Evolutionary conservation across 1,140 invertebrate genomes (phyloP).

Genomic region (Calephelis nemesis): DNA sequence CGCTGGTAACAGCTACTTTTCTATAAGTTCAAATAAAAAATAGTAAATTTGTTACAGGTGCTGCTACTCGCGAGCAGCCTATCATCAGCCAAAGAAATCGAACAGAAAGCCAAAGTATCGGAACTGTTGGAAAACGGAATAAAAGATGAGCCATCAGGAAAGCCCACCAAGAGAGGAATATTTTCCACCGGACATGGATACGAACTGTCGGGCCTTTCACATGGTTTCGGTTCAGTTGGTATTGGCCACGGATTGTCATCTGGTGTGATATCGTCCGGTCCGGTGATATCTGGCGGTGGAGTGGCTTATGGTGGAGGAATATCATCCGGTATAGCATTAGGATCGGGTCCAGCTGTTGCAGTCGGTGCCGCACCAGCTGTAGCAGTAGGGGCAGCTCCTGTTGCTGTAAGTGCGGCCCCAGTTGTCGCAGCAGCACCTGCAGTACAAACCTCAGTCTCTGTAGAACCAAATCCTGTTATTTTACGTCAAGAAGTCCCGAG

Average conservation of each 20-base stretch:
- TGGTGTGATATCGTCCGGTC: constrained; percentile 3
- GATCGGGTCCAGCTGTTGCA: constrained; percentile 24
- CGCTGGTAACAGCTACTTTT: too few species aligned
- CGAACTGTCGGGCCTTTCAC: constrained; percentile 26
- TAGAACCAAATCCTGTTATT: constrained; percentile 80
- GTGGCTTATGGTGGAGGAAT: constrained; percentile 19
- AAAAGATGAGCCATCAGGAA: constrained; percentile 50
- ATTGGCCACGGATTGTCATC: constrained; percentile 23
- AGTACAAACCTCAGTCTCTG: constrained; percentile 78
- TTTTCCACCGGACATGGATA: constrained; percentile 38
- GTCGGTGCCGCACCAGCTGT: constrained; percentile 47
- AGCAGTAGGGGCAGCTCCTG: constrained; percentile 35
- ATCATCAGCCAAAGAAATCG: constrained; percentile 52
- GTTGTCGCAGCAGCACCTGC: constrained; percentile 48
- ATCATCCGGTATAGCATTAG: constrained; percentile 27
- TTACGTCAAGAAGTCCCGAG: constrained; percentile 81
- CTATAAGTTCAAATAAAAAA: neutral
- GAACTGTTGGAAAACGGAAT: constrained; percentile 62
- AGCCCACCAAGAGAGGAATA: constrained; percentile 56
- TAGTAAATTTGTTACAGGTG: constrained; percentile 45
- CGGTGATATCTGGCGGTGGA: constrained; percentile 21
- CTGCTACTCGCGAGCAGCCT: constrained; percentile 57
- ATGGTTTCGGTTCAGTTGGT: constrained; percentile 24
- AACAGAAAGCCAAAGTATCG: constrained; percentile 55
- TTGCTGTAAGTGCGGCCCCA: constrained; percentile 53